Conservation (phyloP, 2,113 vertebrate species). For the Malaclemys terrapin region DNA sequence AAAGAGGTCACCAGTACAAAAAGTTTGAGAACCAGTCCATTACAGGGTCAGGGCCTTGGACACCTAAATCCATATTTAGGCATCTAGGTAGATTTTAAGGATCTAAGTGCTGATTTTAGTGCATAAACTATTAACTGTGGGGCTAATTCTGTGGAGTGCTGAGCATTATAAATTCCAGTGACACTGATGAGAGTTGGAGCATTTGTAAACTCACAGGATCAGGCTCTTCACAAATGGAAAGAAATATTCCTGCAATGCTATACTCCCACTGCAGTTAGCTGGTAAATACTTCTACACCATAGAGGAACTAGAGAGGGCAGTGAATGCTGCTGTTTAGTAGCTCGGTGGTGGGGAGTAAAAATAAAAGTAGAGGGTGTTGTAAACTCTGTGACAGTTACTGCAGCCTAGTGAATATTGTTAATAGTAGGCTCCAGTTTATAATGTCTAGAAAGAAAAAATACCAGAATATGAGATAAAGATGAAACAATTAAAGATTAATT, state of each 20-base stretch:
- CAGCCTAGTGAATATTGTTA: not conserved
- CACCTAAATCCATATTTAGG: not conserved
- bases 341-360: not conserved
- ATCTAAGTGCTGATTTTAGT: not conserved
- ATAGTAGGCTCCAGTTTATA: not conserved
- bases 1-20: too few relatives aligned
- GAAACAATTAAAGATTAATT: slow-evolving; percentile 22
- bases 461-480: not conserved
- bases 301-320: not conserved
- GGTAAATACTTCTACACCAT: not conserved
- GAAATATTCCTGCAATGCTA: not conserved
- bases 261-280: not conserved
- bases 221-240: slow-evolving; percentile 3
- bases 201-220: not conserved
- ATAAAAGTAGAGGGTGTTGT: not conserved
- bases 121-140: slow-evolving; percentile 18
- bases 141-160: not conserved
- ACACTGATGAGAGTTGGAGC: slow-evolving; percentile 25
- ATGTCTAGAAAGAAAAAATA: not conserved
- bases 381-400: not conserved
- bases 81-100: not conserved
- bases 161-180: slow-evolving; percentile 10
- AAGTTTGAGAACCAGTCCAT: not conserved
- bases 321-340: slow-evolving; percentile 5
- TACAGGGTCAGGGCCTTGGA: not conserved